Conservation (phyloP, 1,140 invertebrate species). For the Ephestia elutella region DNA sequence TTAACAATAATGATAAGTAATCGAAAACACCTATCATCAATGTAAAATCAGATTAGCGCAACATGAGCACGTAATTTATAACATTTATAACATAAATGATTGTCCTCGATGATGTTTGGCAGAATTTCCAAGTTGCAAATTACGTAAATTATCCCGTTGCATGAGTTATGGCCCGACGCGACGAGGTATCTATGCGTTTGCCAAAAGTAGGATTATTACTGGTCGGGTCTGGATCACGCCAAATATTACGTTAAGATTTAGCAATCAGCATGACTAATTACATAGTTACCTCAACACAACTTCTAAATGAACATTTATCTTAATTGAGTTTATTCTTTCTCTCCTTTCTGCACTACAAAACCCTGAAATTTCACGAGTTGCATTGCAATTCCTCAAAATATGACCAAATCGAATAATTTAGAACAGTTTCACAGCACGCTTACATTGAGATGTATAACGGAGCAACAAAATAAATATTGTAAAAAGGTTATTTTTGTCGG, state of each 20-base stretch:
- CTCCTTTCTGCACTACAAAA: too few relatives aligned
- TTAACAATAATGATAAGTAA: too few relatives aligned
- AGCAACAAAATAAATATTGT: conserved; percentile 32
- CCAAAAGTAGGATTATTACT: conserved; percentile 46
- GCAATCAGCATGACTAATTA: conserved; percentile 1
- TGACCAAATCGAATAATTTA: conserved; percentile 16
- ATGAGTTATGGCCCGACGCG: conserved; percentile 32
- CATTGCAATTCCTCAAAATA: neutral
- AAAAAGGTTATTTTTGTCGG: conserved; percentile 33
- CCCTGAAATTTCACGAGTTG: neutral
- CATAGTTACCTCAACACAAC: neutral
- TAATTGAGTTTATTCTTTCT: too few relatives aligned
- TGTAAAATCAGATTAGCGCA: neutral
- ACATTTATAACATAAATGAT: neutral
- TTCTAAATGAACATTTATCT: too few relatives aligned
- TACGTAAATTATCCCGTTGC: conserved; percentile 37
- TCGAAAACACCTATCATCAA: too few relatives aligned
- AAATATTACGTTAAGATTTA: neutral
- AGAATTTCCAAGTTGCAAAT: conserved; percentile 1
- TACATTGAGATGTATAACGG: conserved; percentile 14
- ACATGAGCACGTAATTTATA: conserved; percentile 3
- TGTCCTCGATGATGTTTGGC: neutral
- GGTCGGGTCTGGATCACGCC: conserved; percentile 8
- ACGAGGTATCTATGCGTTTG: conserved; percentile 18
- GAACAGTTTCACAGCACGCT: conserved; percentile 17